A percentile compares a stretch with the other conserved stretches of the same genome.
Conservation (phyloP, 2,888 invertebrate genomes). For the Mythimna albipuncta region DNA sequence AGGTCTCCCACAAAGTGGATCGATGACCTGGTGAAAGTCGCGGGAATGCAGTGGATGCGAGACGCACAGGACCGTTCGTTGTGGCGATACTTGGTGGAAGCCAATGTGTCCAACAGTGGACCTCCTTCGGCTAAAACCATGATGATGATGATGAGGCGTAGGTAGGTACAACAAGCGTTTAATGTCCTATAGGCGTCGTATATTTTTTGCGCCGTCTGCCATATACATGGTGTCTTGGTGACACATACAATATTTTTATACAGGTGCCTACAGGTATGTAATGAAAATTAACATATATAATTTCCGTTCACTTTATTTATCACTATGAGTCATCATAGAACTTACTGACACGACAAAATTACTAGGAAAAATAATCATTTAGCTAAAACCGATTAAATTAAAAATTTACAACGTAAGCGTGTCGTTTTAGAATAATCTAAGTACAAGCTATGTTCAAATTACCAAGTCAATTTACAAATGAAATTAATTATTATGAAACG, state of each 20-base stretch:
- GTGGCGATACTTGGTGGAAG: too few species aligned
- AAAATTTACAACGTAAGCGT: conserved; percentile 16
- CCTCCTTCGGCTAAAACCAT: too few species aligned
- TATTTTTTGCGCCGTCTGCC: background rate
- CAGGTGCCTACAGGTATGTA: background rate
- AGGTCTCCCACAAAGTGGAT: too few species aligned
- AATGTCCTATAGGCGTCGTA: too few species aligned
- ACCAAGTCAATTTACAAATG: conserved; percentile 18
- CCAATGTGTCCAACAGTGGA: too few species aligned
- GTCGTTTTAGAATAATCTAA: conserved; percentile 5
- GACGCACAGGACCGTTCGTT: too few species aligned
- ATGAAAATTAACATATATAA: conserved; percentile 10
- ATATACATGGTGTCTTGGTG: background rate
- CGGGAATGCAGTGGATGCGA: too few species aligned
- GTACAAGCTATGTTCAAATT: conserved; percentile 26
- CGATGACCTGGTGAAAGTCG: too few species aligned
- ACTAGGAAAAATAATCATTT: conserved; percentile 25
- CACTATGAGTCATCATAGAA: conserved; percentile 13
- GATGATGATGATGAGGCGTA: too few species aligned
- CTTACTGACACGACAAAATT: conserved; percentile 1
- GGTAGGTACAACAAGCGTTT: too few species aligned
- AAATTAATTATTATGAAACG: conserved; percentile 32
- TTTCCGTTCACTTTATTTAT: conserved; percentile 13
- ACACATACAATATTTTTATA: background rate
- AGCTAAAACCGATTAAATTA: conserved; percentile 18